Evolutionary conservation across 2,888 invertebrate species (phyloP).

Genomic region (Tenthredo distinguenda): DNA sequence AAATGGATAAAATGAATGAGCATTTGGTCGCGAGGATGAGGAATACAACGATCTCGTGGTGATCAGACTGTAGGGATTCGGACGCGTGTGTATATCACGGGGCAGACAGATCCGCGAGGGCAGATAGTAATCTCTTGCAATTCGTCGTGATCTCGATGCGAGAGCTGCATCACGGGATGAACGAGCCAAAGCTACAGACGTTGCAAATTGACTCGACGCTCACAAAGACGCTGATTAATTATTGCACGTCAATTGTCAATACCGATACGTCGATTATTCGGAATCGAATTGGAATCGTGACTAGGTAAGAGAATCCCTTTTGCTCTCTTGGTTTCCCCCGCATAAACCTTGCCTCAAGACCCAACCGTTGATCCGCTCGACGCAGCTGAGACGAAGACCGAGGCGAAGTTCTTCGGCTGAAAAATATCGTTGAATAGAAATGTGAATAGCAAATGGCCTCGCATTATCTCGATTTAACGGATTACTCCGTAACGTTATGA

Average conservation of each 20-base stretch:
- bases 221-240: constrained; percentile 52
- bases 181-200: constrained; percentile 20
- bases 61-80: constrained; percentile 24
- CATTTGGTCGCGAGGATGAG: too few species aligned
- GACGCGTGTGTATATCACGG: constrained; percentile 48
- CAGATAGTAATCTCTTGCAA: constrained; percentile 46
- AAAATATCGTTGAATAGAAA: background rate
- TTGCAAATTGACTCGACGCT: constrained; percentile 54
- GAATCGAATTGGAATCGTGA: constrained; percentile 36
- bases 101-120: constrained; percentile 43
- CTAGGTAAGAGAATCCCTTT: constrained; percentile 26
- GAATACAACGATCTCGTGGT: background rate
- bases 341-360: background rate
- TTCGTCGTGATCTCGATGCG: constrained; percentile 46
- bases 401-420: background rate
- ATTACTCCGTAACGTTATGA: background rate
- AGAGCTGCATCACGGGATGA: background rate
- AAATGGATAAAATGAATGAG: background rate
- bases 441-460: background rate
- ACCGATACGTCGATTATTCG: constrained; percentile 30
- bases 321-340: background rate
- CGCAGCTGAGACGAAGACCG: background rate
- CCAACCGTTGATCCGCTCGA: background rate
- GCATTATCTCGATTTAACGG: constrained; percentile 1
- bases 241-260: constrained; percentile 50